Evolutionary conservation across 2,888 invertebrate genomes (phyloP), one percentile per base, ranked within the genome.

Genomic region (Tenthredo livida): DNA sequence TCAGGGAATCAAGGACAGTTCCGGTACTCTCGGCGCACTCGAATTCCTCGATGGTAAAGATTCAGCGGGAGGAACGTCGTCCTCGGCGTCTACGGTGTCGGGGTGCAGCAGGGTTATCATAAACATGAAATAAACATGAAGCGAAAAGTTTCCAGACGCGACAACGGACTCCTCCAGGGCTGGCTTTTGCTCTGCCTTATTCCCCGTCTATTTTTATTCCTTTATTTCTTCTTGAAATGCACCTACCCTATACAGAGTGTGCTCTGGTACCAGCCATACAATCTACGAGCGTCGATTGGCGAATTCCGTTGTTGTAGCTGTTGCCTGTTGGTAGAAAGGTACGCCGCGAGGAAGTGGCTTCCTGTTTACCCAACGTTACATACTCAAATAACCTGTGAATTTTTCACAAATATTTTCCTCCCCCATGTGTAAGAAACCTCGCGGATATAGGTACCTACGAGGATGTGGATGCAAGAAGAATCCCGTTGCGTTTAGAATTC

Each of bases 51-150:
- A 10, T 61, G 61, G 77, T 17, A 61, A 25, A 80, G 61, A 80
- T 80, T 80, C 77, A 21, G 29, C 1, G 2, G 33, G 0, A 33
- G 72, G 9, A 73, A 43, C n/a, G 43, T 37, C 7, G 37, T 37
- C 37, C 37, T 37, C 6, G 37, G 37, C 7, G 37, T 29, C 65
- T 17, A 58, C 21, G 72, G 72, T 37, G 43, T 73, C 21, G 21
- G n/a, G 9, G 4, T 43, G 40, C 33, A 33, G 25, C 77, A 54
- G 54, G 47, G 67, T 54, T 50, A 72, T 78, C 65, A 80, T 85
- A 70, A 84, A 86, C 84, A 86, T 87, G 84, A 84, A 87, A 86
- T 86, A 86, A 86, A 86, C 78, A 86, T 85, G 84, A 88, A 84
- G 67, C 73, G 43, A 78, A 80, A 87, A 82, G 86, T 87, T 87